Evolutionary conservation across 2,113 vertebrate genomes (phyloP).

Genomic region (Sturnira hondurensis): DNA sequence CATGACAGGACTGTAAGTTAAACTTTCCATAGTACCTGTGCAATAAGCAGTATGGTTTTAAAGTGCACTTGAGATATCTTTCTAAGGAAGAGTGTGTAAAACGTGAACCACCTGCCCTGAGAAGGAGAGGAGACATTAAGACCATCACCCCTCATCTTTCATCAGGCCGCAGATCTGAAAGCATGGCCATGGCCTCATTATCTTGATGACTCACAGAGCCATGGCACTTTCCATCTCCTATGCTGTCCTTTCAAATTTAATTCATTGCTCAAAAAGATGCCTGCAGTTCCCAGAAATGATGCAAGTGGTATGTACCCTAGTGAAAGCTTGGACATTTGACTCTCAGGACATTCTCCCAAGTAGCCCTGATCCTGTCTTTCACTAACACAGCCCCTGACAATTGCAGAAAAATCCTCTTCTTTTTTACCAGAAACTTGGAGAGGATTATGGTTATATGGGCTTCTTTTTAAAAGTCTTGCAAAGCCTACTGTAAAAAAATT

Average conservation of each 20-base stretch:
- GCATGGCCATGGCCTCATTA: slow-evolving; percentile 8
- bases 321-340: slow-evolving; percentile 31
- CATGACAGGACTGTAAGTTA: background rate
- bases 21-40: background rate
- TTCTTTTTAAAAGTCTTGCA: background rate
- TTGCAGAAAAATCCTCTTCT: background rate
- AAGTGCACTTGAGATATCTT: background rate
- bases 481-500: background rate
- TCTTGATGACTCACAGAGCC: slow-evolving; percentile 62
- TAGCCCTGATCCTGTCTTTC: background rate
- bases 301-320: background rate
- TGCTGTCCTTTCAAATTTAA: slow-evolving; percentile 73
- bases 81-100: background rate
- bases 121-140: background rate
- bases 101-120: background rate
- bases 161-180: background rate
- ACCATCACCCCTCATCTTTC: background rate
- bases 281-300: slow-evolving; percentile 73
- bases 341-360: background rate
- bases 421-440: slow-evolving; percentile 1
- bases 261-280: slow-evolving; percentile 56
- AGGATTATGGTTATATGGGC: background rate
- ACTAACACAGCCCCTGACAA: background rate
- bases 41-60: background rate
- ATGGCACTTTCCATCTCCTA: slow-evolving; percentile 47